Evolutionary conservation across 2,113 vertebrate species (phyloP).

Genomic region (Anolis sagrei): DNA sequence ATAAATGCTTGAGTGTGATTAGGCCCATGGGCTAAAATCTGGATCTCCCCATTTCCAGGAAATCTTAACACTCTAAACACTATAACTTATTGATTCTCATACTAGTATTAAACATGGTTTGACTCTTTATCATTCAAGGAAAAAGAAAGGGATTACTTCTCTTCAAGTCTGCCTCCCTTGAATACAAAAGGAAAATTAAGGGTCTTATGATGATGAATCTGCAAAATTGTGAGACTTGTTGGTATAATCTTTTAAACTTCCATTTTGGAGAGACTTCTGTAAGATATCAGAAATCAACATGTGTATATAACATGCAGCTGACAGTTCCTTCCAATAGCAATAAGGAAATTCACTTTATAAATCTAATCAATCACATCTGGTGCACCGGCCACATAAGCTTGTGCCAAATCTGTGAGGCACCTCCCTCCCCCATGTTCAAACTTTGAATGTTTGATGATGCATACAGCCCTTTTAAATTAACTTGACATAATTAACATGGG

Average conservation of each 20-base stretch:
- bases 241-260: background rate
- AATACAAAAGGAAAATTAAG: background rate
- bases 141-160: background rate
- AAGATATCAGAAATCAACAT: background rate
- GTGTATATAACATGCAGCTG: background rate
- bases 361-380: background rate
- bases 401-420: no score
- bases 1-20: no score
- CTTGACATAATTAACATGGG: background rate
- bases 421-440: no score
- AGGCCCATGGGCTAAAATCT: no score
- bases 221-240: background rate
- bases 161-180: background rate
- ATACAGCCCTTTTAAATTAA: background rate
- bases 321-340: accelerated
- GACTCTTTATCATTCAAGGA: background rate
- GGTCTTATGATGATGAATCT: background rate
- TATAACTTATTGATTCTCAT: background rate
- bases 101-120: background rate
- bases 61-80: no score
- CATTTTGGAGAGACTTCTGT: background rate
- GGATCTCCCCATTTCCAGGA: no score
- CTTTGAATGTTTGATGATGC: background rate
- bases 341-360: accelerated
- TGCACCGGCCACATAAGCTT: no score